phyloP scores from a whole-genome alignment of 2,888 invertebrate genomes.

The Orthonychiurus folsomi region DNA sequence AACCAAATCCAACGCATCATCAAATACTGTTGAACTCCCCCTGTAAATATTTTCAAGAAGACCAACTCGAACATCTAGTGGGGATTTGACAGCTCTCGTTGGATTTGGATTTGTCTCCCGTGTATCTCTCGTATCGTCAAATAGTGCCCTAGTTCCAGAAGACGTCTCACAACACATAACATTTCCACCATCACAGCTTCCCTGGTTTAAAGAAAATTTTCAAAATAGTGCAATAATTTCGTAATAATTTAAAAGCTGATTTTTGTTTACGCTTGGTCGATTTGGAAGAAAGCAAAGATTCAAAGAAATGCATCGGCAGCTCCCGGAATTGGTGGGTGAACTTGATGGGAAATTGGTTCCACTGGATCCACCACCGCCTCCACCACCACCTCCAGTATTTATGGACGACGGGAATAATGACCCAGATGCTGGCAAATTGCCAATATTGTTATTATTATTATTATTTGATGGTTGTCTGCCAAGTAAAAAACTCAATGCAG shows the following conservation, averaged over 20 bases:
- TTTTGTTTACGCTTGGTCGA: conserved; percentile 7
- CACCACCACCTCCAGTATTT: neutral
- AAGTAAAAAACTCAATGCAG: conserved; percentile 13
- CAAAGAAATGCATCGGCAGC: conserved; percentile 19
- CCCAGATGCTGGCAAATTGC: conserved; percentile 3
- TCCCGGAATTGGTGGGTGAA: neutral
- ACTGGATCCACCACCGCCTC: conserved; percentile 7
- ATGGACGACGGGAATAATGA: conserved; percentile 1
- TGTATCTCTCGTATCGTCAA: conserved; percentile 13
- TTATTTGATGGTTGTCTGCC: conserved; percentile 5
- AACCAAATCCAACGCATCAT: conserved; percentile 38
- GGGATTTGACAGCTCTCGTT: conserved; percentile 18
- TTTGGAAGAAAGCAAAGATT: conserved; percentile 21
- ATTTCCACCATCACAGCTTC: conserved; percentile 30
- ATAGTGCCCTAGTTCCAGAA: conserved; percentile 19
- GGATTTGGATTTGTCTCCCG: neutral
- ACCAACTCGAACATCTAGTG: conserved; percentile 26
- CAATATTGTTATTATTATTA: conserved; percentile 3
- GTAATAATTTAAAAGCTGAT: neutral
- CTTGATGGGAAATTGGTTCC: neutral
- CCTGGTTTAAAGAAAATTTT: conserved; percentile 19
- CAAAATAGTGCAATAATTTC: neutral
- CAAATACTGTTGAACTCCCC: conserved; percentile 31
- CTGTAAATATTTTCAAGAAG: conserved; percentile 34
- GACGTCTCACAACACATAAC: conserved; percentile 30